Base-by-base conservation (phyloP, 2,888 invertebrate genomes). In the Hydroisotoma schaefferi region DNA sequence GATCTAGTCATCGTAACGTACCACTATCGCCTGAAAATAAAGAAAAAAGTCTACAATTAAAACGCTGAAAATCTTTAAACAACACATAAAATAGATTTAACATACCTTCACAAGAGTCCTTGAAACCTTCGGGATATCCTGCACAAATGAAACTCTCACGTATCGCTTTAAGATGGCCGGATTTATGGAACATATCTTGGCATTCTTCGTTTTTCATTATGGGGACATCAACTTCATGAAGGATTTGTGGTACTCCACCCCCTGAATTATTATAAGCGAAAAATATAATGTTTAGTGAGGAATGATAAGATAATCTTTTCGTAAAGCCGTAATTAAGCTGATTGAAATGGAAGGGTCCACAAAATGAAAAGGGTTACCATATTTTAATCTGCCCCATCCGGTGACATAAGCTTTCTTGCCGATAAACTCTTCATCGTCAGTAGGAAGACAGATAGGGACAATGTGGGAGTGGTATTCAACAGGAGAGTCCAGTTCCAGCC, bases 121-220 rank as follows among this genome's bases (percentile, higher is more conserved):
- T 90, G 75, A 90, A 87, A 0, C 94, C 93, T 72, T 89, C 89
- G 37, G 91, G 89, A 76, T 94, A 94, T 33, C 94, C 94, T 0
- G 94, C 94, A 74, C 94, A 94, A 26, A 94, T 81, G 79, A 94
- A 94, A 33, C 92, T 91, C 65, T 84, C 85, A 28, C 90, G 81
- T 64, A 94, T 94, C 74, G 86, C 84, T 78, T 94, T 94, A 1
- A 86, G 82, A 75, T 94, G 93, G 0, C 91, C 91, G 1, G 90
- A 92, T 0, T 90, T 89, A 72, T 87, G 84, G 82, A 94, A 94
- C 93, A 94, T 93, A 76, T 91, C 89, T 76, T 94, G 93, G 76
- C 94, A 94, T 12, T 91, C 89, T 68, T 84, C 84, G 77, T 94
- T 94, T 75, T 91, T 90, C 79, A 94, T 90, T 64, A 94, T 86